Base-by-base conservation (phyloP, 2,113 vertebrate genomes). In the Microcebus jonahi region DNA sequence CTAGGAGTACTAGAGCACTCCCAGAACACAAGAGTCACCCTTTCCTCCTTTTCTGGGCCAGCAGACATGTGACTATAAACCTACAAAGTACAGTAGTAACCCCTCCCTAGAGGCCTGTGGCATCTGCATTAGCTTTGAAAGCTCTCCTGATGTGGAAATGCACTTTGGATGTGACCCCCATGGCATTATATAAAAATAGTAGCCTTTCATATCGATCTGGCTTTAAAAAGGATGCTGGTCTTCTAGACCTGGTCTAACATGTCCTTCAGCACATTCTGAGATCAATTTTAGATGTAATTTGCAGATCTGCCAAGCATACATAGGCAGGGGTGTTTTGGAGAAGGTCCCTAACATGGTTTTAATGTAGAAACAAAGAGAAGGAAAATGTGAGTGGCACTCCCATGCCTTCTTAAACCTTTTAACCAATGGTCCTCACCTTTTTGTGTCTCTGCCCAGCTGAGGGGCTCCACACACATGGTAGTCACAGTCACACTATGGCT, bases 231-330 rank as follows among this genome's bases (percentile, higher is more conserved):
- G 68, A 94, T 65, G 55, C 53, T 73, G 29, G 67, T 80, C 86
- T 45, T 96, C 80, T 59, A 83, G 87, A 59, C 48, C 50, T 81
- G 29, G 75, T 59, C 55, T 86, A 92, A 53, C 55, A 59, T 73
- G 53, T 81, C 17, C 86, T 91, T 96, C 68, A 63, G 87, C 39
- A 92, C 36, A 94, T 76, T 83, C n/a, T 21, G 71, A 50, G 77
- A 93, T 95, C 96, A 94, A 34, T 97, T 93, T 89, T 39, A 65
- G 96, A 97, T 90, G 84, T 86, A 68, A 96, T 89, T 36, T 81
- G 27, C 53, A 55, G 50, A 94, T 80, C 53, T 71, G 61, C 45
- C 29, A 76, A 88, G 57, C 31, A 76, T 67, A 90, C 8, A 50
- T 21, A 96, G 75, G 68, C 36, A 89, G 48, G 50, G 90, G 63